Evolutionary conservation across 2,888 invertebrate genomes (phyloP), one percentile per base, ranked within the genome.

Genomic region (Athalia circularis): DNA sequence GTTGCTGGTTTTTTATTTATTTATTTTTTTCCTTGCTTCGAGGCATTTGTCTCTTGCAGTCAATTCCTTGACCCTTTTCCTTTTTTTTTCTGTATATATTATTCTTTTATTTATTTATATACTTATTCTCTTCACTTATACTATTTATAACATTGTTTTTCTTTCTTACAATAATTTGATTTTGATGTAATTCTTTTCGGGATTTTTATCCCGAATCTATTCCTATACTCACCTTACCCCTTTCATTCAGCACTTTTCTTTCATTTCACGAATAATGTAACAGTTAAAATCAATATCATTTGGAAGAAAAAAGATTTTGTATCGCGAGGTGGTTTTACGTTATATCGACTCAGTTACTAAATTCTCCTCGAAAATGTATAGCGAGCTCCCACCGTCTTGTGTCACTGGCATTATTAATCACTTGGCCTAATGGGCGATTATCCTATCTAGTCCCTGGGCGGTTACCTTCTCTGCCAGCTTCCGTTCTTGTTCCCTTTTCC

Each of bases 381-480:
- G 45, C 57, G 43, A 45, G n/a, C 9, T 11, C 54, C 54, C 57
- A 2, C 29, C 62, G 52, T 50, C 64, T 77, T 65, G 65, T 61
- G 77, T 78, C 79, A 77, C 81, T 80, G 48, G 64, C 74, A 78
- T 83, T 83, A 84, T 84, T 84, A 83, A 84, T 85, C 83, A 83
- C 79, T 76, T 65, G 29, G 80, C 72, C 80, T 83, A 81, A 84
- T 84, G 82, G 81, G 68, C 83, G 82, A 83, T 85, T 84, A 85
- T 82, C 82, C 79, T 81, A 81, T 83, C 79, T 77, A 65, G 77
- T 77, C 74, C 80, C 78, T 64, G 59, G 77, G 79, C 72, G 79
- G 68, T 80, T 82, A 80, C 79, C 74, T 29, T 29, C 29, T 29
- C 29, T 29, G 29, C 79, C 11, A 65, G 57, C 57, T 80, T 70